A percentile compares a stretch with the other conserved stretches of the same genome.
Conservation (phyloP, 2,888 invertebrate species). For the Eudemis profundana region DNA sequence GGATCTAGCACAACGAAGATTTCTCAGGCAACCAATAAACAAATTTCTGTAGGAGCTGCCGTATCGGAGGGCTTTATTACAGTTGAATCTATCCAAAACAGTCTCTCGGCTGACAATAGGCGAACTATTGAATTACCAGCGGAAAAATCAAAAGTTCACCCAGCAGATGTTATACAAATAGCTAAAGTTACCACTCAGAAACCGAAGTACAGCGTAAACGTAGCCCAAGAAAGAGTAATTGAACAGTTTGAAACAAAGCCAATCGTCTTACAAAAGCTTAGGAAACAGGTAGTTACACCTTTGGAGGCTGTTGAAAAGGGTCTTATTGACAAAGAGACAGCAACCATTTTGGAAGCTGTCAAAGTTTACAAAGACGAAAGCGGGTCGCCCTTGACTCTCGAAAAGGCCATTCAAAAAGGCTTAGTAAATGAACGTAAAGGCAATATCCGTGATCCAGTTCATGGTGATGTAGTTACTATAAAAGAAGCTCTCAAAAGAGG, state of each 20-base stretch:
- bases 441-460: constrained; percentile 92
- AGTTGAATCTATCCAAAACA: constrained; percentile 80
- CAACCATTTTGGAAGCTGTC: constrained; percentile 87
- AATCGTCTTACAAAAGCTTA: constrained; percentile 90
- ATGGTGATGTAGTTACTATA: constrained; percentile 92
- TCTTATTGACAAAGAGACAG: constrained; percentile 91
- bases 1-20: constrained; percentile 56
- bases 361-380: constrained; percentile 84
- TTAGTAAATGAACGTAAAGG: constrained; percentile 91
- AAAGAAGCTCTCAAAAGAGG: constrained; percentile 94
- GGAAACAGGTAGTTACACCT: constrained; percentile 90
- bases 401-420: constrained; percentile 89
- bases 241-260: constrained; percentile 87
- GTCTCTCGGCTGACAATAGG: constrained; percentile 70
- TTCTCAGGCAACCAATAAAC: constrained; percentile 74
- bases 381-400: constrained; percentile 88
- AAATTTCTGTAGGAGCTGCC: constrained; percentile 86
- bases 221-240: constrained; percentile 85
- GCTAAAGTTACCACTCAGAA: constrained; percentile 85
- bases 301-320: constrained; percentile 92
- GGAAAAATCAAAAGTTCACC: constrained; percentile 55
- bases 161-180: constrained; percentile 85
- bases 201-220: constrained; percentile 88
- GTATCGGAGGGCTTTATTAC: constrained; percentile 84
- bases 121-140: constrained; percentile 55